Evolutionary conservation across 2,113 vertebrate species (phyloP).

Genomic region (Oreocharis arfaki): DNA sequence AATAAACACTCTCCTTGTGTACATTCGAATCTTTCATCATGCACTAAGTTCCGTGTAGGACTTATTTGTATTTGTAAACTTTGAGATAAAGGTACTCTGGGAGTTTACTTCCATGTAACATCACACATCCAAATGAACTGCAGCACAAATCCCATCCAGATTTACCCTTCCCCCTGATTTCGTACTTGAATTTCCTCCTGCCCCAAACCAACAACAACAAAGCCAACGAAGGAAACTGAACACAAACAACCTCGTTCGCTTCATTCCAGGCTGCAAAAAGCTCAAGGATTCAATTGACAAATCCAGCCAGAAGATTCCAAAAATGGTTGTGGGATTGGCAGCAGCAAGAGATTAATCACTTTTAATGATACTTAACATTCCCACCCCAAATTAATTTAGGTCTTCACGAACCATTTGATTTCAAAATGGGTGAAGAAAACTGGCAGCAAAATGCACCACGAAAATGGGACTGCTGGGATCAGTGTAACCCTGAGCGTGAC

Average conservation of each 20-base stretch:
- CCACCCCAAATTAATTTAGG: constrained; percentile 24
- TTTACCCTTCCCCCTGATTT: neutral
- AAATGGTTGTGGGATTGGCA: neutral
- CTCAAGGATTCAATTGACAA: neutral
- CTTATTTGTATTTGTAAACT: constrained; percentile 34
- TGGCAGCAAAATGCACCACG: neutral
- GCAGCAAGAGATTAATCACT: neutral
- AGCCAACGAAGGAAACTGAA: neutral
- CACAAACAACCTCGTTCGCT: neutral
- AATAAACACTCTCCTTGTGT: constrained; percentile 38
- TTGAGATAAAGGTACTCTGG: neutral
- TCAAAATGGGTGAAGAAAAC: neutral
- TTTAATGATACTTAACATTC: neutral
- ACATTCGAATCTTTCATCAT: neutral
- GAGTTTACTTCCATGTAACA: neutral
- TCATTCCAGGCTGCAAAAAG: neutral
- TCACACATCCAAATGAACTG: neutral
- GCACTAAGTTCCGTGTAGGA: neutral
- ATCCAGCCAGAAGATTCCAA: neutral
- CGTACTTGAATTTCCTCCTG: neutral
- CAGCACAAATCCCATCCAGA: neutral
- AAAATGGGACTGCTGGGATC: neutral
- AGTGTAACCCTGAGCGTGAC: accelerated
- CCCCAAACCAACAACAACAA: neutral
- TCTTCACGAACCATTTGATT: neutral